phyloP scores from a whole-genome alignment of 2,113 vertebrate genomes.

The Morone chrysops region DNA sequence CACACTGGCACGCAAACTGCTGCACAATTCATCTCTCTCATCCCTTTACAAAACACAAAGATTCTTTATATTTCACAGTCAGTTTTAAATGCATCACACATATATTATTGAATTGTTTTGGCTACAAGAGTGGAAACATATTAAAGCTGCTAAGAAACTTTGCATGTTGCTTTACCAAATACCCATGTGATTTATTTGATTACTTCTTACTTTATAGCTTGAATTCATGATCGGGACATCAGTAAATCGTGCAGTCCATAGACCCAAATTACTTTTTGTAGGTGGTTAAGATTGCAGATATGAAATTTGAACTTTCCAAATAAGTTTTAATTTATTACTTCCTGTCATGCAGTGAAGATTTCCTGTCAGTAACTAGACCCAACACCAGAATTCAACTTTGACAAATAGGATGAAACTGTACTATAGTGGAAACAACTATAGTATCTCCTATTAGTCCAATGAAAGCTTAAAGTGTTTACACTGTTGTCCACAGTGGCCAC shows the following conservation, averaged over 20 bases:
- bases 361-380: slow-evolving; percentile 1
- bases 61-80: not conserved
- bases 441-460: not conserved
- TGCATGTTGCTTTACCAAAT: not conserved
- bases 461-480: slow-evolving; percentile 36
- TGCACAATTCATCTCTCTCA: slow-evolving; percentile 42
- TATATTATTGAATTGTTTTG: not conserved
- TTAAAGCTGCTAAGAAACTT: slow-evolving; percentile 3
- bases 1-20: slow-evolving; percentile 31
- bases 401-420: not conserved
- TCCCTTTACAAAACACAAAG: slow-evolving; percentile 4
- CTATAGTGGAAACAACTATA: no score
- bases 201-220: not conserved
- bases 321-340: not conserved
- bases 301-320: not conserved
- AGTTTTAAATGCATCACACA: slow-evolving; percentile 1
- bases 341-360: not conserved
- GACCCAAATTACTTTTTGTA: not conserved
- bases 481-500: slow-evolving; percentile 15
- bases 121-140: not conserved
- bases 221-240: not conserved
- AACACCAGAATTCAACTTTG: not conserved
- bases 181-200: not conserved
- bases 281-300: not conserved
- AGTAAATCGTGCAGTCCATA: not conserved